A percentile compares a stretch with the other conserved stretches of the same genome.
phyloP scores from a whole-genome alignment of 2,113 vertebrate genomes.

The Balaeniceps rex region DNA sequence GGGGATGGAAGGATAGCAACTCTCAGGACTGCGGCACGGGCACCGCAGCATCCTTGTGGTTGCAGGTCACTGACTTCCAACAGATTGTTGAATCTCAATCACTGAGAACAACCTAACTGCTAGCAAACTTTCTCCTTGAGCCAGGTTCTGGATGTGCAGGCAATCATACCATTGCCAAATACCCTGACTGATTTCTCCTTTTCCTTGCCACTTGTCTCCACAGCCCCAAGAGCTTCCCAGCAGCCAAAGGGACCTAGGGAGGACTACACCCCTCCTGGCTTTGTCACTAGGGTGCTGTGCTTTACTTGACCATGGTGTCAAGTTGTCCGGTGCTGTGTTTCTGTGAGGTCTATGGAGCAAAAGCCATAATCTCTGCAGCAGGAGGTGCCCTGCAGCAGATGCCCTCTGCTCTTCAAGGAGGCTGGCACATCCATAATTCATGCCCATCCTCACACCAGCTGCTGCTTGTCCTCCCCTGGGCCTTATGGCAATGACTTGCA shows the following conservation, averaged over 20 bases:
- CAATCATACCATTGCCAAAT: background rate
- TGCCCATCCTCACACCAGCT: background rate
- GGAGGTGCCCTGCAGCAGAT: background rate
- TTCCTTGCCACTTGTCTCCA: background rate
- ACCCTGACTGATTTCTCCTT: background rate
- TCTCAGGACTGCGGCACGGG: background rate
- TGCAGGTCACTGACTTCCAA: background rate
- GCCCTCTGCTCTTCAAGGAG: background rate
- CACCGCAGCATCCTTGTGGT: background rate
- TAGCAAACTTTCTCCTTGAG: background rate
- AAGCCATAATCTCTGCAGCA: background rate
- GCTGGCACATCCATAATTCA: background rate
- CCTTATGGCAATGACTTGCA: background rate
- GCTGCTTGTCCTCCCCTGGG: background rate
- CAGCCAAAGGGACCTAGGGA: background rate
- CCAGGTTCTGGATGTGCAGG: background rate
- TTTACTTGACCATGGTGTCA: rapidly evolving
- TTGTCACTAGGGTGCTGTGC: background rate
- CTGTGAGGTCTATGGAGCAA: background rate
- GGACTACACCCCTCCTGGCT: background rate
- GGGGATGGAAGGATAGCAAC: background rate
- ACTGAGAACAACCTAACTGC: background rate
- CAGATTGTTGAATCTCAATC: background rate
- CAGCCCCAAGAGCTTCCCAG: background rate
- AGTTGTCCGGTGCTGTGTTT: background rate